Evolutionary conservation across 2,888 invertebrate species (phyloP).

Genomic region (Parochlus steinenii): DNA sequence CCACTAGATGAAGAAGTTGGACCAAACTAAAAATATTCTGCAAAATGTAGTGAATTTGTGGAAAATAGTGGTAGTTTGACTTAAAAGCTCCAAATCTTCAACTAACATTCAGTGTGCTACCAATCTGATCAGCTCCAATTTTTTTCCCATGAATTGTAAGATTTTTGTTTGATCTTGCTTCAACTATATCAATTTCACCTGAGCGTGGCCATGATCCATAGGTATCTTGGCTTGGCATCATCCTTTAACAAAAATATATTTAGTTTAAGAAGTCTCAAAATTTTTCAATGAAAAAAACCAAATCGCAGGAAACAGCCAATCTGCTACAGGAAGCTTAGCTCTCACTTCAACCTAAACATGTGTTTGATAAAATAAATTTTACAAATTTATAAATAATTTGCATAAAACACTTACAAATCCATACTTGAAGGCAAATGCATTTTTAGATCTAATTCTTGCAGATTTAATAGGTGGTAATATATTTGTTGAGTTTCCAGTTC

Average conservation of each 20-base stretch:
- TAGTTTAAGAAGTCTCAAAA: too few relatives aligned
- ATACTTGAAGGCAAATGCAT: conserved; percentile 47
- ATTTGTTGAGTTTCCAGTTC: conserved; percentile 34
- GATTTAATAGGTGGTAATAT: conserved; percentile 49
- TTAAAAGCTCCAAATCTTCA: too few relatives aligned
- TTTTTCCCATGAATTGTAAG: conserved; percentile 28
- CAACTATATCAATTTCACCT: conserved; percentile 54
- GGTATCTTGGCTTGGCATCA: conserved; percentile 41
- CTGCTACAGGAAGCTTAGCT: conserved; percentile 51
- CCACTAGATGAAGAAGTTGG: conserved; percentile 36
- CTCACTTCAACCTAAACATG: conserved; percentile 42
- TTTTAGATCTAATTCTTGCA: conserved; percentile 41
- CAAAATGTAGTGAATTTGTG: too few relatives aligned
- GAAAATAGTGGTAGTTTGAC: too few relatives aligned
- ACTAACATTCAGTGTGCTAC: conserved; percentile 48
- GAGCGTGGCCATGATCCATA: conserved; percentile 56
- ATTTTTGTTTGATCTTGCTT: conserved; percentile 42
- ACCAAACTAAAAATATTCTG: too few relatives aligned
- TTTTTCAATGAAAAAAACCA: too few relatives aligned
- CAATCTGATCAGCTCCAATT: conserved; percentile 40
- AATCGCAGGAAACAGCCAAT: conserved; percentile 43
- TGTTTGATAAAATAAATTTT: too few relatives aligned
- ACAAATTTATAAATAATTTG: too few relatives aligned
- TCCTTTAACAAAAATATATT: too few relatives aligned
- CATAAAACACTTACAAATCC: too few relatives aligned